Percentiles rank a stretch among this genome's conserved stretches.
Conservation (phyloP, 2,888 invertebrate genomes). For the Erynnis tages region DNA sequence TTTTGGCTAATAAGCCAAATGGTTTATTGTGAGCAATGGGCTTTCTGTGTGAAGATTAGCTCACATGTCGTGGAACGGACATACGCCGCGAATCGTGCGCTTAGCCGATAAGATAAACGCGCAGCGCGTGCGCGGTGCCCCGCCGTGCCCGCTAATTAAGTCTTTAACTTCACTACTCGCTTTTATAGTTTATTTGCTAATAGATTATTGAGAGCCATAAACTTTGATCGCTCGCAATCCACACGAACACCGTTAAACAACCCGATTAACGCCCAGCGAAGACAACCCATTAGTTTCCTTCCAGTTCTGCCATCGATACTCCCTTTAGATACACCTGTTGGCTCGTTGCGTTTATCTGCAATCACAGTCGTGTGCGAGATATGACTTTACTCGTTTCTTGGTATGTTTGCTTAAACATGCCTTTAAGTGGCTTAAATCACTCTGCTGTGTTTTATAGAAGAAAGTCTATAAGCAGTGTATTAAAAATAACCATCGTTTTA, state of each 20-base stretch:
- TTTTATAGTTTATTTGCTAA: constrained; percentile 63
- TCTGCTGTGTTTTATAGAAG: too few relatives aligned
- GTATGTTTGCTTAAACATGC: neutral
- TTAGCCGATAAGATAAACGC: constrained; percentile 64
- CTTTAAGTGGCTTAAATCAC: too few relatives aligned
- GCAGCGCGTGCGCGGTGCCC: constrained; percentile 64
- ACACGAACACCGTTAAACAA: constrained; percentile 27
- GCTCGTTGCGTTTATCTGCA: constrained; percentile 18
- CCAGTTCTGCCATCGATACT: constrained; percentile 17
- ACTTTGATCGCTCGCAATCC: constrained; percentile 31
- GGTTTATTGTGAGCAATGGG: neutral
- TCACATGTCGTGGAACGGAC: constrained; percentile 32
- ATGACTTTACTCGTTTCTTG: constrained; percentile 7
- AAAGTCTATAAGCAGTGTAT: too few relatives aligned
- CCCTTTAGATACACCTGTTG: constrained; percentile 23
- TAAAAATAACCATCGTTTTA: too few relatives aligned
- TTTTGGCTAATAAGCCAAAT: neutral
- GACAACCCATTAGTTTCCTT: constrained; percentile 26
- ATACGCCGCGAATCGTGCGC: constrained; percentile 49
- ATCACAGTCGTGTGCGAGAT: constrained; percentile 23
- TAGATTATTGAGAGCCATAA: constrained; percentile 40
- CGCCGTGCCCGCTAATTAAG: constrained; percentile 76
- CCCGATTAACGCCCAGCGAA: constrained; percentile 22
- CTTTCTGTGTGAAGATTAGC: neutral
- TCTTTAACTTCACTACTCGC: constrained; percentile 66